Conservation (phyloP, 2,797 vertebrate species). For the Podarcis siculus region DNA sequence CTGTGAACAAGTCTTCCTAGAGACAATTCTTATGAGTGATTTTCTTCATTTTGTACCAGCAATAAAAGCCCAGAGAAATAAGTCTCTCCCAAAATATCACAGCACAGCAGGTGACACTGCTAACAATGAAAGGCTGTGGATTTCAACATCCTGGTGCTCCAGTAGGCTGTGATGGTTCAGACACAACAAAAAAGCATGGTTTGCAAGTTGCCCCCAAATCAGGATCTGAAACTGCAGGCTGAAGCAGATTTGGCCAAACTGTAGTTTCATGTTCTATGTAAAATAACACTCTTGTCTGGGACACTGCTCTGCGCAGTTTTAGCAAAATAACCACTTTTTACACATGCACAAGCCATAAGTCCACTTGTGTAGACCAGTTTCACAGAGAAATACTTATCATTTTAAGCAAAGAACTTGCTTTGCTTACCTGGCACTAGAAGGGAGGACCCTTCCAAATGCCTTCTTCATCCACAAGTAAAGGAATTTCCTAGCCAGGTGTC, state of each 20-base stretch:
- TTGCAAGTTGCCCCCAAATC: neutral
- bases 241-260: neutral
- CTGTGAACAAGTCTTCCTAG: conserved; percentile 1
- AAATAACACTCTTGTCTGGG: neutral
- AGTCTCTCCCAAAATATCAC: neutral
- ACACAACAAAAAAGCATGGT: neutral
- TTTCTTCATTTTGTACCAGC: neutral
- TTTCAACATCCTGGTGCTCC: neutral
- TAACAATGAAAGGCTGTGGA: neutral
- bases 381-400: conserved; percentile 1
- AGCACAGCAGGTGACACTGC: neutral
- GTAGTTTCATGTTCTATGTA: neutral
- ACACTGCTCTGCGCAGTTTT: no score
- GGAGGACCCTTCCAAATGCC: conserved; percentile 88
- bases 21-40: conserved; percentile 22
- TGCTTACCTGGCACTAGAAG: conserved; percentile 85
- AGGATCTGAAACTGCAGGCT: neutral
- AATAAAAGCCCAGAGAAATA: neutral
- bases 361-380: neutral
- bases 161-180: fast-evolving
- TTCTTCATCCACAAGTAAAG: conserved; percentile 86
- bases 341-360: neutral
- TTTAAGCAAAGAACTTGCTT: neutral
- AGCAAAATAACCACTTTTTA: neutral
- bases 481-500: conserved; percentile 89